Evolutionary conservation across 2,113 vertebrate species (phyloP), one percentile per base, ranked within the genome.

Genomic region (Brachyhypopomus occidentalis): DNA sequence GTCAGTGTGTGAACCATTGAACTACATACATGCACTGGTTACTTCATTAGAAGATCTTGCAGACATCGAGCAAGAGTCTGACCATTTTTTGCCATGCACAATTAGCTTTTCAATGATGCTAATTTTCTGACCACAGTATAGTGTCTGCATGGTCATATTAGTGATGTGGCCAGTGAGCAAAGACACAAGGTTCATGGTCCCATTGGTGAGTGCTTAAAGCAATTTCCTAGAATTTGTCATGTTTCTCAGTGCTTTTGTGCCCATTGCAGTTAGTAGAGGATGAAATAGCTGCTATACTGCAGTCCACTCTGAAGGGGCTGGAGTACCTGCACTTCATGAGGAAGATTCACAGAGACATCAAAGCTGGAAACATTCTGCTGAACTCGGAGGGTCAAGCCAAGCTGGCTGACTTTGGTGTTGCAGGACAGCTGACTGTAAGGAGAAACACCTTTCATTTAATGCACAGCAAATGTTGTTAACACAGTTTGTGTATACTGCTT

Each of bases 271-370:
- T 99, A 89, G 97, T 95, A 11, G 98, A 99, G 90, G 98, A 99
- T 79, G 97, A 99, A 92, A 99, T 99, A 76, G 97, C 98, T 83
- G 98, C 97, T 78, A 97, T 99, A 86, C 93, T 99, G 74, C 98
- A 98, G 91, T 99, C 98, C 34, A 99, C 98, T 2, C 90, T 99
- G 83, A 99, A 99, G 90, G 98, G 98, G 81, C 94, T 99, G 78
- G 98, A 99, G 89, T 99, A 99, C 85, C 94, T 99, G 83, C 98
- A 99, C 88, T 99, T 99, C 79, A 99, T 99, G 98, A 97, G 98
- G 89, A 99, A 99, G 93, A 99, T 99, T 89, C 98, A 99, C 87
- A 93, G 98, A 84, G 98, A 99, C 93, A 99, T 99, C 90, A 99
- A 99, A 89, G 98, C 98, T 83, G 98, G 98, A 85, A 99, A 99